Evolutionary conservation across 2,797 vertebrate species (phyloP).

Genomic region (Strix occidentalis): DNA sequence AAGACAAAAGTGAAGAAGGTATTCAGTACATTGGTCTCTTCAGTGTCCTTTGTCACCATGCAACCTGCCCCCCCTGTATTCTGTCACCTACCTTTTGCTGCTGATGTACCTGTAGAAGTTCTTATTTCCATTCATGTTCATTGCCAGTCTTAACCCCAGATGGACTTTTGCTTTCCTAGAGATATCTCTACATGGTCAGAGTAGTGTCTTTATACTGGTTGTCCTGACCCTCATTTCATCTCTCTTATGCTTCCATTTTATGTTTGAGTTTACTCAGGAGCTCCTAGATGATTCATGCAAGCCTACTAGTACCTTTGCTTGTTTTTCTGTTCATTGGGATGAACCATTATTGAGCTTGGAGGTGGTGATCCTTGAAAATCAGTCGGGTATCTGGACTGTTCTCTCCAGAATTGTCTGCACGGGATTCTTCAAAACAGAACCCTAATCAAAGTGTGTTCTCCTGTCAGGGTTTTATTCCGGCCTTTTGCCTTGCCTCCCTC

Average conservation of each 20-base stretch:
- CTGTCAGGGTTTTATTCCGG: background rate
- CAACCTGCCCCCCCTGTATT: background rate
- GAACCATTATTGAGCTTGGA: background rate
- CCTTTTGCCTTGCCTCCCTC: background rate
- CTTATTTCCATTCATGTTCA: background rate
- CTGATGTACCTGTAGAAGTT: background rate
- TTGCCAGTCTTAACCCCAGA: background rate
- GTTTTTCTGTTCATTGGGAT: background rate
- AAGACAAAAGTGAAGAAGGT: background rate
- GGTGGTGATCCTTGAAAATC: background rate
- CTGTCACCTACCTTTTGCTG: background rate
- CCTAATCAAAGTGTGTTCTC: background rate
- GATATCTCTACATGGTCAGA: background rate
- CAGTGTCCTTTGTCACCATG: background rate
- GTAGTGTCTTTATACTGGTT: background rate
- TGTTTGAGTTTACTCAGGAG: background rate
- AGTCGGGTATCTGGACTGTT: background rate
- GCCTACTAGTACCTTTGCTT: background rate
- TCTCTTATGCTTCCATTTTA: background rate
- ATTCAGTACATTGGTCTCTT: background rate
- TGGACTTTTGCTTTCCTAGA: background rate
- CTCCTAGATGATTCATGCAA: background rate
- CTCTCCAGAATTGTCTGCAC: background rate
- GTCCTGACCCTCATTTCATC: background rate
- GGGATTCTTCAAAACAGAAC: background rate